Evolutionary conservation across 1,140 invertebrate genomes (phyloP), one percentile per base, ranked within the genome.

Genomic region (Aphis gossypii): DNA sequence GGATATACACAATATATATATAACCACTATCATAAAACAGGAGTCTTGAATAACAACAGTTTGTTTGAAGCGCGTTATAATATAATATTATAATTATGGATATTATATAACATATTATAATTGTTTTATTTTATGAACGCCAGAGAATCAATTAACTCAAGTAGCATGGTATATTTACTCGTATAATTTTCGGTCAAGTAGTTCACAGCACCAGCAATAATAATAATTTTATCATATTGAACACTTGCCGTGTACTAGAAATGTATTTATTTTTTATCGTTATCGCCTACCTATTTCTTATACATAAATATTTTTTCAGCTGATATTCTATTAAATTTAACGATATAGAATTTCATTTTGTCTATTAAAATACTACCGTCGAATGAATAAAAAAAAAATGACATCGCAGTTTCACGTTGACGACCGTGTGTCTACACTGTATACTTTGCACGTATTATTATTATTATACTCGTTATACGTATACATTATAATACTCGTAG

Each of bases 321-420:
- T n/a, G 14, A n/a, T 18, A n/a, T 68, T 4, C 60, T 56, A 68
- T n/a, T 76, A 5, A 76, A n/a, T 76, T 76, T 4, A 3, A 76
- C 60, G 14, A 76, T 76, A 76, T 76, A 0, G n/a, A n/a, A 14
- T 76, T 68, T 76, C 23, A 9, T 4, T 4, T 5, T 23, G 23
- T 56, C 48, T 54, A 54, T 54, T 88, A 18, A 51, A 60, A 18
- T 41, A 60, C 88, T 21, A 14, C 35, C 7, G 35, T 0, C 21
- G 4, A 90, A 41, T 60, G 56, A 90, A 90, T 90, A 54, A 44
- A 90, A 60, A 60, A 51, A 21, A 54, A 56, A 90, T 60, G 54
- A 60, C 51, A 35, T 89, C 35, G 60, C 14, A 9, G 30, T 3
- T 35, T 35, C 35, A 88, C 86, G 46, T 48, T 46, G n/a, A 20